A percentile compares a stretch with the other conserved stretches of the same genome.
These are phyloP conservation scores for Hydriomena furcata DNA, from an alignment of 2,888 invertebrate genomes.

Conservation along the genomic window DNA sequence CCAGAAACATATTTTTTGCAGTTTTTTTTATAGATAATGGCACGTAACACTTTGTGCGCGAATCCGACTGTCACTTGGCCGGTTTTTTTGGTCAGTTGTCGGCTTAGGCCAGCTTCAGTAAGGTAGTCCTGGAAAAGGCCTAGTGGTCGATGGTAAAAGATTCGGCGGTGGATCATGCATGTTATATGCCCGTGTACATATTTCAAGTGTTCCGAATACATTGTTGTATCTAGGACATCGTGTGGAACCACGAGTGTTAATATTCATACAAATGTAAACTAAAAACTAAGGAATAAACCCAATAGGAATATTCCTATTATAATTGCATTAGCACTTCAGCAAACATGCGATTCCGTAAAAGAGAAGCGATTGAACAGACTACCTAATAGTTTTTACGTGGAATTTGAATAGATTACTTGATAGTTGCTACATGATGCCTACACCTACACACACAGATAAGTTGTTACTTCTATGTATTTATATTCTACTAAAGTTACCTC, in stretches of 20 bases:
- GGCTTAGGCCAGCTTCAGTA: background rate
- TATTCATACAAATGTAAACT: slow-evolving; percentile 13
- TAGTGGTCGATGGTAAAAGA: too few species aligned
- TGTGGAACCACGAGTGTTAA: background rate
- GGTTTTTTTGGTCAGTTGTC: too few species aligned
- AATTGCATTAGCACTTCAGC: slow-evolving; percentile 14
- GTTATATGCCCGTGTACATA: background rate
- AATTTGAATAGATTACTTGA: slow-evolving; percentile 3
- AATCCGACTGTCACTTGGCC: too few species aligned
- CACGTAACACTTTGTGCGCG: too few species aligned
- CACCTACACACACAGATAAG: too few species aligned
- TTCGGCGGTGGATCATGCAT: too few species aligned
- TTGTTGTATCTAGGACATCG: background rate
- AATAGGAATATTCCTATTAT: slow-evolving; percentile 19
- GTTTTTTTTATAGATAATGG: too few species aligned
- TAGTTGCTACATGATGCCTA: too few species aligned
- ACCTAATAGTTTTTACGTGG: background rate
- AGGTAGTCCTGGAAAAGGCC: too few species aligned
- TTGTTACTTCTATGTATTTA: too few species aligned
- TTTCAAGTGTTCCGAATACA: too few species aligned
- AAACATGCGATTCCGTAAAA: slow-evolving; percentile 15
- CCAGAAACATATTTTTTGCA: too few species aligned
- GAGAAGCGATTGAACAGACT: background rate
- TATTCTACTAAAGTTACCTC: background rate
- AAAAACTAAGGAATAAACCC: slow-evolving; percentile 17